A percentile compares a stretch with the other conserved stretches of the same genome.
Evolutionary conservation across 2,113 vertebrate species (phyloP).

Genomic region (Chinchilla lanigera): DNA sequence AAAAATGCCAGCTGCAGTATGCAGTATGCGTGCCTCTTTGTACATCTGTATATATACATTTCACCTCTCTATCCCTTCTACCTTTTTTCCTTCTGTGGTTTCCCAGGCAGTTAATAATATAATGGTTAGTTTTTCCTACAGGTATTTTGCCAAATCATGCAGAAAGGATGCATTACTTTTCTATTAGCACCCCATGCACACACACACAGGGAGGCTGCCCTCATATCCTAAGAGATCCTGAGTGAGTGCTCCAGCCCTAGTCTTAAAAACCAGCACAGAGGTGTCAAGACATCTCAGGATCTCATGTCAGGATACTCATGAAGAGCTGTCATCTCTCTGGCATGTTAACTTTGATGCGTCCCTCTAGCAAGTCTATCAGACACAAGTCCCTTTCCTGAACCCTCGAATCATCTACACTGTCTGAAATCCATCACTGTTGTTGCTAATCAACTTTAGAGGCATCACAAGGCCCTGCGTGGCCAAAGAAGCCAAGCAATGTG

Average conservation of each 20-base stretch:
- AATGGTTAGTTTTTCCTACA: not conserved
- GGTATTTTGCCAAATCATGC: not conserved
- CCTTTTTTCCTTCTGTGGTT: not conserved
- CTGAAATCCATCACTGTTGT: not conserved
- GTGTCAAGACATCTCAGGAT: not conserved
- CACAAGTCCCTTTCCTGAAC: not conserved
- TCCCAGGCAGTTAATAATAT: not conserved
- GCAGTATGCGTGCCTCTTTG: too few relatives aligned
- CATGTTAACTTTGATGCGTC: not conserved
- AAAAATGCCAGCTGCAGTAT: not conserved
- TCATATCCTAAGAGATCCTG: too few relatives aligned
- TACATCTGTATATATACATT: not conserved
- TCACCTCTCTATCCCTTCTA: not conserved
- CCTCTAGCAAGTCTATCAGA: not conserved
- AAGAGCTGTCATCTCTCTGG: not conserved
- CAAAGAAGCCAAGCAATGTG: not conserved
- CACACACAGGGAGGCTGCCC: not conserved
- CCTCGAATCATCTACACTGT: not conserved
- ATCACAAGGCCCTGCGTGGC: not conserved
- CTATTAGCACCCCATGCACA: too few relatives aligned
- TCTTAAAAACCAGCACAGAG: not conserved
- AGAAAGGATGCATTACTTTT: not conserved
- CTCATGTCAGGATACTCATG: not conserved
- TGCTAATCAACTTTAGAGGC: not conserved
- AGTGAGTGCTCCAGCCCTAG: not conserved